Percentiles rank a stretch among this genome's conserved stretches.
phyloP scores from a whole-genome alignment of 1,140 invertebrate species.

The Lerema accius region DNA sequence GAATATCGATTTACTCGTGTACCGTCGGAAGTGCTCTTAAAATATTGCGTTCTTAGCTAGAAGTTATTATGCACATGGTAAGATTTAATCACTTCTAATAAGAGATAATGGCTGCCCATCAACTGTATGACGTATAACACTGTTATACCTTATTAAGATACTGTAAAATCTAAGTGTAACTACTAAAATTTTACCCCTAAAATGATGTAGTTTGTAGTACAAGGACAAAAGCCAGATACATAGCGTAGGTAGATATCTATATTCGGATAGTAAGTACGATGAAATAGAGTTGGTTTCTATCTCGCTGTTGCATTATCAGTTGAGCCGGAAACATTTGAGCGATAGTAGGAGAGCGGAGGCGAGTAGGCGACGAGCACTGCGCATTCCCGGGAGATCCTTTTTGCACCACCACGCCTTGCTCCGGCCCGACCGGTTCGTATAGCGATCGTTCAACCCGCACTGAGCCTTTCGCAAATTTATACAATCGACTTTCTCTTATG shows the following conservation, averaged over 20 bases:
- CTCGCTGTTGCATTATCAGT: slow-evolving; percentile 41
- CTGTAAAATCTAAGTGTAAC: too few species aligned
- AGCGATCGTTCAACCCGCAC: slow-evolving; percentile 74
- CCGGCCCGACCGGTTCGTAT: slow-evolving; percentile 64
- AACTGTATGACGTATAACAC: too few species aligned
- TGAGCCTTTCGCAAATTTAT: slow-evolving; percentile 61
- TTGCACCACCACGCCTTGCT: slow-evolving; percentile 46
- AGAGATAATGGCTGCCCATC: too few species aligned
- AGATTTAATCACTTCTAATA: too few species aligned
- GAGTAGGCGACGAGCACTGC: slow-evolving; percentile 38
- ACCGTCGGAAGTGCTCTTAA: background rate
- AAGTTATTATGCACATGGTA: too few species aligned
- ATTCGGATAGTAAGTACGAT: background rate
- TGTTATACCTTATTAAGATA: too few species aligned
- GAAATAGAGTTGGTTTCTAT: slow-evolving; percentile 34
- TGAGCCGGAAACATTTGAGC: slow-evolving; percentile 59
- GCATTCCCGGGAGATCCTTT: slow-evolving; percentile 71
- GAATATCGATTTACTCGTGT: background rate
- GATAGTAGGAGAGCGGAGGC: slow-evolving; percentile 48
- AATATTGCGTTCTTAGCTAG: background rate
- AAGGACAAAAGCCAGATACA: too few species aligned
- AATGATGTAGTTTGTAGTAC: too few species aligned
- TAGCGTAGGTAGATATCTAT: too few species aligned
- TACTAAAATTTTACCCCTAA: too few species aligned
- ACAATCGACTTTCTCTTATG: slow-evolving; percentile 48